These are phyloP conservation scores for Ramazzottius varieornatus DNA, from an alignment of 2,888 invertebrate genomes.

Conservation along the genomic window DNA sequence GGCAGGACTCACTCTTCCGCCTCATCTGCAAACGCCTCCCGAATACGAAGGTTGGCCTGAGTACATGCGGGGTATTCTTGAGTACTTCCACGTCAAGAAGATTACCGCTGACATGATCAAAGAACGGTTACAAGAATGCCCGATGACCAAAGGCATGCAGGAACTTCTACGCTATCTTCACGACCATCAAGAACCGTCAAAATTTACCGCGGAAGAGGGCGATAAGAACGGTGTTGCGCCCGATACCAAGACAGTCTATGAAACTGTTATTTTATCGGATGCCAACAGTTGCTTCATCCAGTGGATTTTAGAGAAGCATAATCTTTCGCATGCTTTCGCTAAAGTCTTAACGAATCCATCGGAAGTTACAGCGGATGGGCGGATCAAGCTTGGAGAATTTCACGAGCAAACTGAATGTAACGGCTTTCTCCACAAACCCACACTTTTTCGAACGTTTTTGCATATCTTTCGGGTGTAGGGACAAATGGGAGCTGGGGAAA, in stretches of 20 bases:
- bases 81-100: neutral
- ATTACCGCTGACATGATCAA: neutral
- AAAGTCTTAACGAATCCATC: neutral
- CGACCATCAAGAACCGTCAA: neutral
- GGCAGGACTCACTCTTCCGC: neutral
- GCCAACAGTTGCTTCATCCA: slow-evolving; percentile 1
- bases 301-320: neutral
- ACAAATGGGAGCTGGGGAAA: too few species aligned
- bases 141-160: neutral
- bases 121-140: neutral
- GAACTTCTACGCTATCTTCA: neutral
- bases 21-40: neutral
- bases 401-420: too few species aligned
- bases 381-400: neutral
- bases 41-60: neutral
- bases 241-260: too few species aligned
- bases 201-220: too few species aligned
- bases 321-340: neutral
- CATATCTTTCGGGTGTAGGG: too few species aligned
- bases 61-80: neutral
- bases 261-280: neutral
- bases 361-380: neutral
- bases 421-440: too few species aligned
- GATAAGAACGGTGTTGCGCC: too few species aligned
- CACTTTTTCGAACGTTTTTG: too few species aligned